These are phyloP conservation scores for Drymodes brunneopygia DNA, from an alignment of 2,113 vertebrate species.

Conservation along the genomic window DNA sequence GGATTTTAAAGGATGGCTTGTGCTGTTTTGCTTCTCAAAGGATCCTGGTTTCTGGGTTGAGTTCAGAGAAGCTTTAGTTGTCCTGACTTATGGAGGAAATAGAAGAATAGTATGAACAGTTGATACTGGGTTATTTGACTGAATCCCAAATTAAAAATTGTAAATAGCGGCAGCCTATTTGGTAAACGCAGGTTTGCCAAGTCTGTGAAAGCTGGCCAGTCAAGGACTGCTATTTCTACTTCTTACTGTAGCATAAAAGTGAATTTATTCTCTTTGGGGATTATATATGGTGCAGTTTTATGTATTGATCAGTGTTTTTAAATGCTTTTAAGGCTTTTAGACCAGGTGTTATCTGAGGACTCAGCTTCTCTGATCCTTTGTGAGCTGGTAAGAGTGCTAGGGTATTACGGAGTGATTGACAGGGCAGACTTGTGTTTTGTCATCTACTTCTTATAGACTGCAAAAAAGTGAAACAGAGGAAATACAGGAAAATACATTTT, in stretches of 20 bases:
- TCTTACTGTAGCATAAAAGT: not conserved
- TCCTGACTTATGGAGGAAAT: not conserved
- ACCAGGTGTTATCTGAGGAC: not conserved
- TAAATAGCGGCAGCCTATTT: not conserved
- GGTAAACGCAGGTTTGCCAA: not conserved
- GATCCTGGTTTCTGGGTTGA: not conserved
- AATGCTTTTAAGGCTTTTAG: slow-evolving; percentile 20
- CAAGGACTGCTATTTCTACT: not conserved
- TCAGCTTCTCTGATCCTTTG: not conserved
- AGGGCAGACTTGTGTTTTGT: not conserved
- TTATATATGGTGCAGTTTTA: not conserved
- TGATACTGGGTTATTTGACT: not conserved
- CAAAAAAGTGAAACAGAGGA: not conserved
- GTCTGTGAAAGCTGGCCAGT: not conserved
- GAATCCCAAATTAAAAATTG: not conserved
- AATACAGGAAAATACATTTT: not conserved
- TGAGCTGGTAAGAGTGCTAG: not conserved
- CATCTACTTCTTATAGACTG: not conserved
- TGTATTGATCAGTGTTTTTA: not conserved
- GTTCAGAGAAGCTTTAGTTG: not conserved
- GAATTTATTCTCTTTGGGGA: not conserved
- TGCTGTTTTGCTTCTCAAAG: not conserved
- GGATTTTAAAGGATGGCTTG: not conserved
- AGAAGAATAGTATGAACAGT: not conserved
- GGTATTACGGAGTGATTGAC: not conserved